phyloP scores from a whole-genome alignment of 2,797 vertebrate species.

The Acipenser transmontanus region DNA sequence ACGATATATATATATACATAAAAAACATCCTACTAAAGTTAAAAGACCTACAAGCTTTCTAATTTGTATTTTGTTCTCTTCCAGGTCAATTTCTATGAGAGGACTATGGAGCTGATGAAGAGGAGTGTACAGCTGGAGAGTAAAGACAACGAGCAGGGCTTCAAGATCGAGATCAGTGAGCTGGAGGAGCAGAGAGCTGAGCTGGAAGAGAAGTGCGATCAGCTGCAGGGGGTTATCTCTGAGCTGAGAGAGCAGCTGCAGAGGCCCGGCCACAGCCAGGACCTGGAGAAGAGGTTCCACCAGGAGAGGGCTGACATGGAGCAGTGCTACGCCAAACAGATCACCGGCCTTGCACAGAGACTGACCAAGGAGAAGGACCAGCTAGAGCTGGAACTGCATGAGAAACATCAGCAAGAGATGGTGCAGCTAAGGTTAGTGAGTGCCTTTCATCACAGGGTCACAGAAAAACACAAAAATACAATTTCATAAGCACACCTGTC shows the following conservation, averaged over 20 bases:
- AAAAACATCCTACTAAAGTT: no score
- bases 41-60: no score
- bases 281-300: constrained; percentile 54
- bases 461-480: no score
- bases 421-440: constrained; percentile 61
- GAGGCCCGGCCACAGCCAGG: constrained; percentile 30
- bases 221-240: constrained; percentile 53
- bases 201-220: constrained; percentile 43
- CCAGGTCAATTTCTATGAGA: constrained; percentile 76
- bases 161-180: constrained; percentile 65
- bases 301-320: constrained; percentile 54
- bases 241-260: constrained; percentile 53
- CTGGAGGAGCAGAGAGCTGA: constrained; percentile 64
- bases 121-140: constrained; percentile 70
- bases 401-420: constrained; percentile 53
- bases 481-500: no score
- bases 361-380: constrained; percentile 64
- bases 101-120: constrained; percentile 66
- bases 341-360: constrained; percentile 56
- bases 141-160: constrained; percentile 65
- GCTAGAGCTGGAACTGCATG: constrained; percentile 59
- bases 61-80: neutral
- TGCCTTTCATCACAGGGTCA: no score
- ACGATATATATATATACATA: no score
- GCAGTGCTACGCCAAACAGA: constrained; percentile 63